Evolutionary conservation across 2,113 vertebrate species (phyloP).

Genomic region (Lipotes vexillifer): DNA sequence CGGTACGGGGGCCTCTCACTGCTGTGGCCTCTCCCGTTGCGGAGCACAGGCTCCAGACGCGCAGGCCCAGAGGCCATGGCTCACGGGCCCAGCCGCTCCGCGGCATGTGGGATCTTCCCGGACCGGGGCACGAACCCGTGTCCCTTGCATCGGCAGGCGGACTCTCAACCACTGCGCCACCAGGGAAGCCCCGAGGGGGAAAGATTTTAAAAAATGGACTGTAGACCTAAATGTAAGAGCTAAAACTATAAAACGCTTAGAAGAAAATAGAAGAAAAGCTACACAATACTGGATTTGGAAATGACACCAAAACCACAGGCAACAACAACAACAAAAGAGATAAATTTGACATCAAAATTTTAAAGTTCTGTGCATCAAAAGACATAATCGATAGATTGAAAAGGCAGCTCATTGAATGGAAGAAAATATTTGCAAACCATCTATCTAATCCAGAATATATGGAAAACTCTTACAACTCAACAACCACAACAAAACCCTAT

Average conservation of each 20-base stretch:
- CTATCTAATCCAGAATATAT: not conserved
- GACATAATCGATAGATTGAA: not conserved
- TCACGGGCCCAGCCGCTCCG: no score
- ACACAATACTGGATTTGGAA: not conserved
- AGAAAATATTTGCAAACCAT: not conserved
- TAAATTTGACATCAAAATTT: not conserved
- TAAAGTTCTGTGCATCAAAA: not conserved
- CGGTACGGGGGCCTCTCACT: no score
- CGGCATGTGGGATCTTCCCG: no score
- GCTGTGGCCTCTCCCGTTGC: no score
- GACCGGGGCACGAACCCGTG: no score
- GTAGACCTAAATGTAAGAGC: not conserved
- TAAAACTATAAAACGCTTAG: not conserved
- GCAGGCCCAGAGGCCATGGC: no score
- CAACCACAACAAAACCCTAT: not conserved
- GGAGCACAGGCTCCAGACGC: no score
- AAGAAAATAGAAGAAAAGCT: not conserved
- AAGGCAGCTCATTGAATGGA: not conserved
- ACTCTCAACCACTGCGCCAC: no score
- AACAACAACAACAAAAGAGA: not conserved
- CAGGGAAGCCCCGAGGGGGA: no score
- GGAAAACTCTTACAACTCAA: not conserved
- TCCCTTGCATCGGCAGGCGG: no score
- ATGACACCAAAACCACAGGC: not conserved
- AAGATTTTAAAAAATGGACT: no score